Conservation (phyloP, 2,888 invertebrate genomes). For the Eristalis arbustorum region DNA sequence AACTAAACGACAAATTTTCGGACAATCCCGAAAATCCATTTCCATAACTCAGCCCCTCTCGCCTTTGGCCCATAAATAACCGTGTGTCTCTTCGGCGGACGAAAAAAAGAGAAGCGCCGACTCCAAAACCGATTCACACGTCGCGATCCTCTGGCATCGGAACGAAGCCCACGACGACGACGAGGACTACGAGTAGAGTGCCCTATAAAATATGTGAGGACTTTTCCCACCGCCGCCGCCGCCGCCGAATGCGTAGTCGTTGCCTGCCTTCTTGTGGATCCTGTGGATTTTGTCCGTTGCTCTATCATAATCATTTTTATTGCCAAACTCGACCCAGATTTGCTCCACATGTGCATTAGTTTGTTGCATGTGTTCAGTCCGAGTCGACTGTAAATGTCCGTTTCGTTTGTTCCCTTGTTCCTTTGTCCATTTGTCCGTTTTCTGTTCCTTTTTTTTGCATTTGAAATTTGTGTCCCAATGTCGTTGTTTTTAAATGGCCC, state of each 20-base stretch:
- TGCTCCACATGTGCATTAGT: conserved; percentile 14
- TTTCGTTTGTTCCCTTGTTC: too few species aligned
- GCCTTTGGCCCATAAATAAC: conserved; percentile 48
- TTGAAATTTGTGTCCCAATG: conserved; percentile 34
- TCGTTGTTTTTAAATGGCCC: conserved; percentile 43
- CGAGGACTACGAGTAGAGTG: conserved; percentile 47
- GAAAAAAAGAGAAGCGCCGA: neutral
- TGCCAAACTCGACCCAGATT: conserved; percentile 63
- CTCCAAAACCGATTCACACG: conserved; percentile 26
- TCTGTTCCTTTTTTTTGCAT: conserved; percentile 37
- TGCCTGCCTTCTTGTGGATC: neutral
- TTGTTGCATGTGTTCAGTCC: neutral
- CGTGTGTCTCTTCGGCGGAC: neutral
- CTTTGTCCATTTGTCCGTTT: neutral
- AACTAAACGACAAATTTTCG: conserved; percentile 66
- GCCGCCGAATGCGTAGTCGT: conserved; percentile 47
- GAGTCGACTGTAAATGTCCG: neutral
- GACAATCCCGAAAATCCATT: conserved; percentile 69
- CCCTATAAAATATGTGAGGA: conserved; percentile 59
- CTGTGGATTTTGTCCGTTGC: conserved; percentile 10
- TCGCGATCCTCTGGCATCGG: conserved; percentile 30
- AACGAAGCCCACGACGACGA: conserved; percentile 29
- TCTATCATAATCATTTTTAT: conserved; percentile 55
- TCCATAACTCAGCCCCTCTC: conserved; percentile 55
- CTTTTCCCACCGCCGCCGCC: neutral